Conservation (phyloP, 1,140 invertebrate species). For the Thaumetopoea pityocampa region DNA sequence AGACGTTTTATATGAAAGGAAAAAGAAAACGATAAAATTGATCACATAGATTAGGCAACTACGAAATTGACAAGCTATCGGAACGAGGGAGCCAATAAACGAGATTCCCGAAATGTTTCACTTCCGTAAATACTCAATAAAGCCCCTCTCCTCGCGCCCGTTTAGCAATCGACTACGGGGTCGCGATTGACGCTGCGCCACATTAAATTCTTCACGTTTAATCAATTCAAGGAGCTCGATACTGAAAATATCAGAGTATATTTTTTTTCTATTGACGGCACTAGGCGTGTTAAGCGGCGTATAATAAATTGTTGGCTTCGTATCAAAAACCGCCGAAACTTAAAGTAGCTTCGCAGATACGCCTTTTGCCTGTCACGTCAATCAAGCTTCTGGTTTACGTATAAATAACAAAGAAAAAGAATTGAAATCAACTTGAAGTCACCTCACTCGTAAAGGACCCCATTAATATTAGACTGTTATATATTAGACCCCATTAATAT, state of each 20-base stretch:
- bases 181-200: constrained; percentile 37
- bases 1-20: neutral
- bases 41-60: constrained; percentile 4
- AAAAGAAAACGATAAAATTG: neutral
- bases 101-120: constrained; percentile 46
- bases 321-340: constrained; percentile 64
- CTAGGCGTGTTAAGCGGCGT: constrained; percentile 35
- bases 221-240: constrained; percentile 44
- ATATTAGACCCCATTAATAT: too few relatives aligned
- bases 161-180: constrained; percentile 42
- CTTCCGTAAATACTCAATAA: constrained; percentile 46
- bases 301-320: constrained; percentile 64
- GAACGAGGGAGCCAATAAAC: constrained; percentile 33
- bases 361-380: constrained; percentile 72
- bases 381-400: constrained; percentile 44
- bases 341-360: constrained; percentile 47
- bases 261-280: constrained; percentile 42
- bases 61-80: constrained; percentile 36
- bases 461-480: too few relatives aligned
- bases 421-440: constrained; percentile 29
- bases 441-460: too few relatives aligned
- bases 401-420: constrained; percentile 48
- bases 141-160: constrained; percentile 39
- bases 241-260: constrained; percentile 43
- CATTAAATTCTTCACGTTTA: constrained; percentile 62